Evolutionary conservation across 2,888 invertebrate genomes (phyloP).

Genomic region (Caenorhabditis virilis): DNA sequence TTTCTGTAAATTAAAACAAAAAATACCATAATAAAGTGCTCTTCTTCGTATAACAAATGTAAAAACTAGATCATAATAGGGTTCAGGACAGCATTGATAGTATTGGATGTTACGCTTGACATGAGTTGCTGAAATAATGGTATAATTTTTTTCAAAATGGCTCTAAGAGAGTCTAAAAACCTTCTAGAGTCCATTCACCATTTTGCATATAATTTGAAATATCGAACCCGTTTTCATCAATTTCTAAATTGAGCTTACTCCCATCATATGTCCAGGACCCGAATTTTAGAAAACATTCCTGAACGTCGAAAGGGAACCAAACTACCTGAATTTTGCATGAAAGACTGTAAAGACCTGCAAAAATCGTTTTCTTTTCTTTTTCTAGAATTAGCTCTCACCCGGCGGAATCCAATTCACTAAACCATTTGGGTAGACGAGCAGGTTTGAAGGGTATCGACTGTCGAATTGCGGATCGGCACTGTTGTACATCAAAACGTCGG

Average conservation of each 20-base stretch:
- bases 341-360: constrained; percentile 55
- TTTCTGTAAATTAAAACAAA: not conserved
- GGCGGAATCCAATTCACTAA: constrained; percentile 95
- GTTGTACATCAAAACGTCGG: constrained; percentile 61
- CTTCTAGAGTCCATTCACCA: constrained; percentile 54
- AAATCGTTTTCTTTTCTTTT: constrained; percentile 68
- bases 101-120: constrained; percentile 44
- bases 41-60: constrained; percentile 85
- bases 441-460: constrained; percentile 95
- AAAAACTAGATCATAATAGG: constrained; percentile 58
- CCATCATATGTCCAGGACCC: constrained; percentile 64
- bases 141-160: not conserved
- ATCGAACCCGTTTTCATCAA: constrained; percentile 59
- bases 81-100: constrained; percentile 57
- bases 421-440: constrained; percentile 91
- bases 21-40: constrained; percentile 88
- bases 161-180: constrained; percentile 5
- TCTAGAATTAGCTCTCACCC: constrained; percentile 24
- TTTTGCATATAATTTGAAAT: constrained; percentile 55
- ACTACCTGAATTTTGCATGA: constrained; percentile 94
- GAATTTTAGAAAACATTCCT: constrained; percentile 70
- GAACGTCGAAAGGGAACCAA: constrained; percentile 98
- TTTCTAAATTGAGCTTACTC: constrained; percentile 52
- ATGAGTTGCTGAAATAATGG: constrained; percentile 38
- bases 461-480: constrained; percentile 97